Evolutionary conservation across 2,888 invertebrate genomes (phyloP).

Genomic region (Lithophane semibrunnea): DNA sequence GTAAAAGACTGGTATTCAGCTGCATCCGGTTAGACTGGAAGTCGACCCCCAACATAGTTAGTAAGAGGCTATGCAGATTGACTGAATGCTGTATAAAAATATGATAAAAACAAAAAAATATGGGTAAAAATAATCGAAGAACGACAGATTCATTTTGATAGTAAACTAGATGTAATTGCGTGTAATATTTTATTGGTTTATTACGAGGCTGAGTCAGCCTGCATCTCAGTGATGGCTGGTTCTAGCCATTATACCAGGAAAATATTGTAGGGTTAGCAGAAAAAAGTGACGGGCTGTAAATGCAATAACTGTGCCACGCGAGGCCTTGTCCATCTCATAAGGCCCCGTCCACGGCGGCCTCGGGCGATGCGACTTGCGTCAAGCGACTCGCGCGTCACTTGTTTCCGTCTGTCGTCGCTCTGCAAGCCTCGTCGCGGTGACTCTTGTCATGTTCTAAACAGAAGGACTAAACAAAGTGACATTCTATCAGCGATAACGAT

Average conservation of each 20-base stretch:
- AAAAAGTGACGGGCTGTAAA: not conserved
- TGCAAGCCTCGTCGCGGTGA: too few relatives aligned
- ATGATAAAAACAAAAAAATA: not conserved
- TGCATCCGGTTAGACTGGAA: too few relatives aligned
- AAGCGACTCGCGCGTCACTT: too few relatives aligned
- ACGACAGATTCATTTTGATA: not conserved
- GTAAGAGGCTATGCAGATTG: too few relatives aligned
- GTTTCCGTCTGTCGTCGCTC: too few relatives aligned
- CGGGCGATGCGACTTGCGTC: not conserved
- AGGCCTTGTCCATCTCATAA: not conserved
- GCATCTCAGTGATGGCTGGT: conserved; percentile 65
- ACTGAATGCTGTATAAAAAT: too few relatives aligned
- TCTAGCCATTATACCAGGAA: conserved; percentile 76
- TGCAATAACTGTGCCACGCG: not conserved
- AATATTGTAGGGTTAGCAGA: conserved; percentile 74
- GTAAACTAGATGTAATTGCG: conserved; percentile 16
- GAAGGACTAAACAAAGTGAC: too few relatives aligned
- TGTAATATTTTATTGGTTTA: conserved; percentile 64
- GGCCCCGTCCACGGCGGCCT: not conserved
- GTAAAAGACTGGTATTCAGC: too few relatives aligned
- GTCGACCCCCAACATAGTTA: too few relatives aligned
- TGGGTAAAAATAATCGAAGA: not conserved
- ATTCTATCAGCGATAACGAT: too few relatives aligned
- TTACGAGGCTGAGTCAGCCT: conserved; percentile 63
- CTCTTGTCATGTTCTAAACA: too few relatives aligned